phyloP scores from a whole-genome alignment of 53 echinoderm and acorn worm genomes.

The Temnopleurus reevesii region DNA sequence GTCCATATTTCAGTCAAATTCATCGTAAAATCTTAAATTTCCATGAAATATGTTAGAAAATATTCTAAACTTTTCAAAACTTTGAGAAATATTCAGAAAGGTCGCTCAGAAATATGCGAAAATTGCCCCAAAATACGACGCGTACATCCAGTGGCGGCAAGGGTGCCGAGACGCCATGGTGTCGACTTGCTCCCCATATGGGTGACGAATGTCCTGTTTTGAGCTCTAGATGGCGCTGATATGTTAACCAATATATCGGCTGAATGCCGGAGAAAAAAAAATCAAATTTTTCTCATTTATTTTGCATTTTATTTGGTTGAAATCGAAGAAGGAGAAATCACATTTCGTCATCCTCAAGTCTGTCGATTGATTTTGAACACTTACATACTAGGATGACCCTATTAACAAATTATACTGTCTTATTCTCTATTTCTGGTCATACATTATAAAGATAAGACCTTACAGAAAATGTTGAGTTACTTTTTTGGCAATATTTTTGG shows the following conservation, averaged over 20 bases:
- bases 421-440: not conserved
- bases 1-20: not conserved
- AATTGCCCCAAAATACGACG: not conserved
- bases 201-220: not conserved
- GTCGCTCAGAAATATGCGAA: not conserved
- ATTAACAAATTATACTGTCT: not conserved
- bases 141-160: conserved; percentile 24
- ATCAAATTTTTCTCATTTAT: not conserved
- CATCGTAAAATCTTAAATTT: not conserved
- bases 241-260: not conserved
- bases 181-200: not conserved
- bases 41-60: not conserved
- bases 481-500: not conserved
- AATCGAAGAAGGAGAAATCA: conserved; percentile 15
- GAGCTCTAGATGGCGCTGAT: conserved; percentile 45
- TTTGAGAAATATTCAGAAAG: not conserved
- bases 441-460: not conserved
- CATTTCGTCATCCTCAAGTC: not conserved
- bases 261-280: not conserved
- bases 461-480: not conserved
- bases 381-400: not conserved
- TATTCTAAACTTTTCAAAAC: not conserved
- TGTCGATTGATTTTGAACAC: not conserved
- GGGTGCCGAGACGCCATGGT: conserved; percentile 34
- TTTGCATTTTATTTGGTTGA: not conserved